phyloP scores from a whole-genome alignment of 1,140 invertebrate genomes.

The Dinoponera quadriceps region DNA sequence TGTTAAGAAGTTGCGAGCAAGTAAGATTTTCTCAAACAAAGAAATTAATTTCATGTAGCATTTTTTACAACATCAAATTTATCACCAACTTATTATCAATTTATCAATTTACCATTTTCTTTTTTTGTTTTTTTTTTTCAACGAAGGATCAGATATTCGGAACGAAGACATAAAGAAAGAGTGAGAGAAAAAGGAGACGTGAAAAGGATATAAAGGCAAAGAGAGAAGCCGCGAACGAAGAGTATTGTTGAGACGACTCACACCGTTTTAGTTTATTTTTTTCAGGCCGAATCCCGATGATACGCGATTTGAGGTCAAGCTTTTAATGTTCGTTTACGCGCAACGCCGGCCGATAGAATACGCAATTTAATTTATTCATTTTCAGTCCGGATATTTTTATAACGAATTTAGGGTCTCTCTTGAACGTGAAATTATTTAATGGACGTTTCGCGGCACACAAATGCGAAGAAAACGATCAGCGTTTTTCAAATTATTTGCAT shows the following conservation, averaged over 20 bases:
- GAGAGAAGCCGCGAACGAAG: background rate
- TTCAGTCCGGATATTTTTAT: background rate
- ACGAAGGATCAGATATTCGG: slow-evolving; percentile 27
- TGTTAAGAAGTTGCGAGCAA: background rate
- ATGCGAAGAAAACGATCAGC: background rate
- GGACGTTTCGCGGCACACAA: background rate
- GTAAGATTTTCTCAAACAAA: background rate
- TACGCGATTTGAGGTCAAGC: background rate
- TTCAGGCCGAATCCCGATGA: slow-evolving; percentile 45
- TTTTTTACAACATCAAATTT: no score
- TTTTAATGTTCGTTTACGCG: slow-evolving; percentile 39
- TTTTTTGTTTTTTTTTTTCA: no score
- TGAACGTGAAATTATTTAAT: background rate
- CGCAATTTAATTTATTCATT: slow-evolving; percentile 35
- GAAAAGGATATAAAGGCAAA: background rate
- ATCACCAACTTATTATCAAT: no score
- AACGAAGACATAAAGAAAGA: background rate
- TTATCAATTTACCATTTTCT: slow-evolving; percentile 34
- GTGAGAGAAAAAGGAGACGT: background rate
- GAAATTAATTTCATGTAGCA: background rate
- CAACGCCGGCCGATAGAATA: slow-evolving; percentile 29
- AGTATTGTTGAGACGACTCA: slow-evolving; percentile 63
- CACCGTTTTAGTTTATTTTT: slow-evolving; percentile 57
- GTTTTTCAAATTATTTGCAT: background rate
- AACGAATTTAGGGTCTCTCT: background rate